Base-by-base conservation (phyloP, 37 sponge, comb jelly and placozoan species). In the Amphimedon queenslandica region DNA sequence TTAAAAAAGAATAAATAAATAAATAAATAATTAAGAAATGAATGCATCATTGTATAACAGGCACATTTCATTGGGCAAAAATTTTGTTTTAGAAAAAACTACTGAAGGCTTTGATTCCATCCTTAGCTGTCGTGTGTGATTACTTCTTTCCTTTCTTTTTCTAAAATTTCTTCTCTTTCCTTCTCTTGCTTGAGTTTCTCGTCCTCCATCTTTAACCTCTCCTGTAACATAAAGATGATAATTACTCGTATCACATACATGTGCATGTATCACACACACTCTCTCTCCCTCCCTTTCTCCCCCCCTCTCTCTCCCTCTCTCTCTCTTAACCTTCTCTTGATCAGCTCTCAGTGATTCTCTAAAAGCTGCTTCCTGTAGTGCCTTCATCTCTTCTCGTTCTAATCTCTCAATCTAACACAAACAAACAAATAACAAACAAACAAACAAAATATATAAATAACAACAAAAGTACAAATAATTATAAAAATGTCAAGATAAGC, bases 281-380 rank as follows among this genome's bases (percentile, higher is more conserved):
- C n/a, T n/a, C n/a, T n/a, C n/a, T n/a, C n/a, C n/a, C 35, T 5
- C 30, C 23, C 67, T 4, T 8, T n/a, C 29, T 29, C 28, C 1
- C 4, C 2, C 55, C 55, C 5, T 30, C 4, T 37, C 35, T 23
- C n/a, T 37, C 24, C 35, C 42, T n/a, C n/a, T n/a, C n/a, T 21
- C 32, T 1, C 20, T 3, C 1, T 42, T 31, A 23, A 83, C 76
- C 75, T 92, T 95, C 74, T 79, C 65, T 51, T 64, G 71, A 72
- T 95, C 93, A 37, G 82, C 82, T 8, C 31, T 53, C 35, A 88
- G 65, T 38, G 93, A 92, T 63, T 77, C 93, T 42, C 69, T 66
- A 40, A 85, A 92, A 2, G 86, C 89, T 67, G 36, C 18, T 65
- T 95, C 92, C 71, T 92, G 96, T 37, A 81, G 83, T 37, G 58